Evolutionary conservation across 1,140 invertebrate species (phyloP), one percentile per base, ranked within the genome.

Genomic region (Atta colombica): DNA sequence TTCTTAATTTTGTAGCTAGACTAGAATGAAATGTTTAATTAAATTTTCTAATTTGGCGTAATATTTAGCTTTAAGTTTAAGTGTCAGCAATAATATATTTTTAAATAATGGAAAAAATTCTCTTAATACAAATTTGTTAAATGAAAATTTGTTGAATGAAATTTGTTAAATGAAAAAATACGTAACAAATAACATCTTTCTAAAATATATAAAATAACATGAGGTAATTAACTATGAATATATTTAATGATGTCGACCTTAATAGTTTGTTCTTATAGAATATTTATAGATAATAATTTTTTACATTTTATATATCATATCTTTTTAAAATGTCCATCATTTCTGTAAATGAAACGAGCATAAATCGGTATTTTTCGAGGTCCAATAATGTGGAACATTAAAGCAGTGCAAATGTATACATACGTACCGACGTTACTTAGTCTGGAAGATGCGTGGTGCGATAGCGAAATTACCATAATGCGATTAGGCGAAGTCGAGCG

Each of bases 401-500:
- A 89, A 85, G 39, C 60, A 16, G 18, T 21, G 68, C 55, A 16
- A 21, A 78, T 10, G n/a, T 14, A 21, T 39, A 60, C 72, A 45
- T 61, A 60, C 28, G n/a, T 21, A 60, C 6, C 51, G n/a, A 18
- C 21, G 51, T 78, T 71, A 65, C 31, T 89, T 88, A 71, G 31
- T n/a, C 53, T 72, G 51, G 65, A 89, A 89, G 88, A 89, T 87
- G 58, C 69, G 71, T 58, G 3, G 4, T n/a, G 35, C 69, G 84
- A 82, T 89, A 58, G 49, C 1, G 7, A 81, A 87, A 89, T 89
- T 90, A 90, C 66, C 89, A 89, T 90, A 89, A 90, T 90, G 39
- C 78, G 85, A 90, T 89, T 87, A 87, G 88, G 55, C 49, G 53
- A 84, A 84, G 66, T 89, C 72, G 14, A 84, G 66, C 77, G 78